Conservation (phyloP, 2,888 invertebrate species). For the Drosophila neotestacea region DNA sequence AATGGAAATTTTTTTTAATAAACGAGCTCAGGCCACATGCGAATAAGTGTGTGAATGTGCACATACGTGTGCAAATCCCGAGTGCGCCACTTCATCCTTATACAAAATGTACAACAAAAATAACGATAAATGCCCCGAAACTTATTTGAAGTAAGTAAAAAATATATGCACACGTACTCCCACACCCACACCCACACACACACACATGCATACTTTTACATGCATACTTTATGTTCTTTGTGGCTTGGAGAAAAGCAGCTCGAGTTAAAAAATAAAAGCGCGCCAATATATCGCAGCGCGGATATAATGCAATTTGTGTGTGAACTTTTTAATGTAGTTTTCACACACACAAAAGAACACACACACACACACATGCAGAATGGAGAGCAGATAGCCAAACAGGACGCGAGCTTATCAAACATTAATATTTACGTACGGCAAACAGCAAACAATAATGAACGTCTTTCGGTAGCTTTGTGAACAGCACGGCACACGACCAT, state of each 20-base stretch:
- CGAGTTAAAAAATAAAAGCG: conserved; percentile 46
- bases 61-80: conserved; percentile 23
- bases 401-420: conserved; percentile 66
- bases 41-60: conserved; percentile 9
- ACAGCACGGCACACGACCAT: conserved; percentile 13
- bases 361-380: conserved; percentile 2
- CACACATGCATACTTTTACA: conserved; percentile 17
- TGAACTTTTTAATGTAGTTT: conserved; percentile 75
- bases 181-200: conserved; percentile 15
- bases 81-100: conserved; percentile 44
- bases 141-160: conserved; percentile 58
- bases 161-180: conserved; percentile 40
- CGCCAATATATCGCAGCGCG: conserved; percentile 68
- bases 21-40: conserved; percentile 46
- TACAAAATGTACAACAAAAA: conserved; percentile 61
- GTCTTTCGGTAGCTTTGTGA: conserved; percentile 2
- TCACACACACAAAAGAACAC: conserved; percentile 21
- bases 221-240: conserved; percentile 53
- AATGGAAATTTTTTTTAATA: conserved; percentile 65
- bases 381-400: conserved; percentile 37
- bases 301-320: conserved; percentile 78
- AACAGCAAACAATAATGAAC: conserved; percentile 27
- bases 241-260: conserved; percentile 34
- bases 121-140: conserved; percentile 49
- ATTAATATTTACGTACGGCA: conserved; percentile 71